Percentiles rank a stretch among this genome's conserved stretches.
These are phyloP conservation scores for Drosophila kanekoi DNA, from an alignment of 2,888 invertebrate genomes.

Conservation along the genomic window DNA sequence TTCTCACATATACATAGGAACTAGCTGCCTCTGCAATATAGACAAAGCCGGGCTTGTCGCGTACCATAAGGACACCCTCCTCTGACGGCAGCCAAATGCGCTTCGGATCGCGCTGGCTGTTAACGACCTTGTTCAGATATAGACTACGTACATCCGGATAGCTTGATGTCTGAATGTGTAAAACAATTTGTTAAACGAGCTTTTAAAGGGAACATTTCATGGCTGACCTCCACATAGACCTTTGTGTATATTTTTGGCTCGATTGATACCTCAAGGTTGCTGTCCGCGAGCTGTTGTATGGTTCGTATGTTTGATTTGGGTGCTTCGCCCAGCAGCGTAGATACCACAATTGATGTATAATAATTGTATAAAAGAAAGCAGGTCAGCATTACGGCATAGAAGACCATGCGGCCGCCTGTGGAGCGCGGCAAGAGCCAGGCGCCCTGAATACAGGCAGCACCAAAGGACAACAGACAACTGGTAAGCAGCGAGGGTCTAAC, in stretches of 20 bases:
- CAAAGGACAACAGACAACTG: constrained; percentile 84
- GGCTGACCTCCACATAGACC: constrained; percentile 75
- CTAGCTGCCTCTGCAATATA: constrained; percentile 77
- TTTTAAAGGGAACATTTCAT: not conserved
- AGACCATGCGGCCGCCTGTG: constrained; percentile 84
- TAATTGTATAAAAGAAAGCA: constrained; percentile 87
- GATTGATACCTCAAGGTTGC: constrained; percentile 86
- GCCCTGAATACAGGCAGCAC: constrained; percentile 86
- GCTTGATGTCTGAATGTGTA: constrained; percentile 41
- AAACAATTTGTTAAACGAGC: not conserved
- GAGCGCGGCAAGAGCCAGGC: constrained; percentile 85
- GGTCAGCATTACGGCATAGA: constrained; percentile 76
- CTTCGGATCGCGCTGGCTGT: constrained; percentile 48
- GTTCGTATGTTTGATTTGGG: constrained; percentile 86
- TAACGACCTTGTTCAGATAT: constrained; percentile 68
- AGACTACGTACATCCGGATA: constrained; percentile 67
- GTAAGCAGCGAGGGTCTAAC: constrained; percentile 77
- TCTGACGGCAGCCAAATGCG: constrained; percentile 70
- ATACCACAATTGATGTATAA: constrained; percentile 88
- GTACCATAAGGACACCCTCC: constrained; percentile 73
- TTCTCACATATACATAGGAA: constrained; percentile 71
- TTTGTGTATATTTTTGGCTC: constrained; percentile 85
- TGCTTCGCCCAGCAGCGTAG: constrained; percentile 87
- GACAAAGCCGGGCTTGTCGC: constrained; percentile 76
- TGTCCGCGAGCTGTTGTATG: constrained; percentile 86